Percentiles rank a stretch among this genome's conserved stretches.
These are phyloP conservation scores for Artemia sinica DNA, from an alignment of 2,888 invertebrate genomes.

Conservation along the genomic window DNA sequence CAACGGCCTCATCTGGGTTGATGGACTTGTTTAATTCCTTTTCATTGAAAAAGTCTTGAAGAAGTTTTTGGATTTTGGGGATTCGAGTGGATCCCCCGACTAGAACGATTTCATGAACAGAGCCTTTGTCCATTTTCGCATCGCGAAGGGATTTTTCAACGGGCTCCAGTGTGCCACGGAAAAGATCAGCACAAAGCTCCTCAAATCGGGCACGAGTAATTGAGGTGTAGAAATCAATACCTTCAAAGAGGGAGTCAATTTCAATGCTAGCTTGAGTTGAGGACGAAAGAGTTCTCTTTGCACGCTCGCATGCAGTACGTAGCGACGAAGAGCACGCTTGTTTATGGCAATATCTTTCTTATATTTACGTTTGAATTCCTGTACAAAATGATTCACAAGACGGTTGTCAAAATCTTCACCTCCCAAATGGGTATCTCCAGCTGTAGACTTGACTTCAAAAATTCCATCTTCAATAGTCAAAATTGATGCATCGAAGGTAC, in stretches of 20 bases:
- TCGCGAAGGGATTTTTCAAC: conserved; percentile 46
- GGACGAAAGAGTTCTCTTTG: conserved; percentile 42
- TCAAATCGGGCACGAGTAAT: conserved; percentile 47
- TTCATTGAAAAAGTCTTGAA: conserved; percentile 39
- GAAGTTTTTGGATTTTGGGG: conserved; percentile 45
- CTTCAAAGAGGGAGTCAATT: conserved; percentile 43
- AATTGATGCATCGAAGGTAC: conserved; percentile 49
- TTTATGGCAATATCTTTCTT: conserved; percentile 35
- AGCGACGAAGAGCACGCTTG: conserved; percentile 42
- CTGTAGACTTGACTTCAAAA: conserved; percentile 48
- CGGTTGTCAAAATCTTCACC: conserved; percentile 39
- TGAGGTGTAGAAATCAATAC: conserved; percentile 42
- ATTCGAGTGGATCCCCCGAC: conserved; percentile 51
- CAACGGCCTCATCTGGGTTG: conserved; percentile 53
- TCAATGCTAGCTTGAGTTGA: conserved; percentile 41
- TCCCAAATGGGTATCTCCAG: conserved; percentile 38
- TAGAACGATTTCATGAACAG: conserved; percentile 41
- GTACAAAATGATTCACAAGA: conserved; percentile 38
- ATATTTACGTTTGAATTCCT: conserved; percentile 40
- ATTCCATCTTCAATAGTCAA: conserved; percentile 49
- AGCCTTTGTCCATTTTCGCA: conserved; percentile 41
- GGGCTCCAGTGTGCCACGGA: conserved; percentile 44
- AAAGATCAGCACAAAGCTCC: conserved; percentile 44
- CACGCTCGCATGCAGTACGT: conserved; percentile 44
- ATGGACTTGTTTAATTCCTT: conserved; percentile 49